phyloP scores from a whole-genome alignment of 2,113 vertebrate genomes.

The Atherinomorus stipes region DNA sequence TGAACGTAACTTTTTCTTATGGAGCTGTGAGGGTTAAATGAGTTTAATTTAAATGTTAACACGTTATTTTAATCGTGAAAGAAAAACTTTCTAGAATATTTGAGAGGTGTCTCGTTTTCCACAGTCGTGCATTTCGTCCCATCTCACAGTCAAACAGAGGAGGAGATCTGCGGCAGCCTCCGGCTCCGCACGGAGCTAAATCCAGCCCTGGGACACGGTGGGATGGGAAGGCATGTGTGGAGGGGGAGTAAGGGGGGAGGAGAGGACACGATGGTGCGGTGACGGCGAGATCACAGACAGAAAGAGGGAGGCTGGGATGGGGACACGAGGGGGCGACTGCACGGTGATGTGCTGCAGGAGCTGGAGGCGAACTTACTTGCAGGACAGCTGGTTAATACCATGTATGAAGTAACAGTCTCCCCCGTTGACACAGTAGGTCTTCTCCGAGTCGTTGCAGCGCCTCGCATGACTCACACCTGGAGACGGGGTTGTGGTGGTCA shows the following conservation, averaged over 20 bases:
- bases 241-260: slow-evolving; percentile 25
- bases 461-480: slow-evolving; percentile 92
- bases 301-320: slow-evolving; percentile 40
- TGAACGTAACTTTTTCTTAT: too few species aligned
- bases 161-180: background rate
- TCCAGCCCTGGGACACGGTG: background rate
- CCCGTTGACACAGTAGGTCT: slow-evolving; percentile 95
- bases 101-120: background rate
- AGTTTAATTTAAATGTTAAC: too few species aligned
- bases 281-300: slow-evolving; percentile 44
- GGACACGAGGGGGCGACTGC: slow-evolving; percentile 36
- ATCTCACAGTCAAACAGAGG: slow-evolving; percentile 3
- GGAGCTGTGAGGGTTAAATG: too few species aligned
- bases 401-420: slow-evolving; percentile 99
- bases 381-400: slow-evolving; percentile 97
- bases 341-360: slow-evolving; percentile 41
- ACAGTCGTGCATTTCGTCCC: background rate
- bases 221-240: slow-evolving; percentile 2
- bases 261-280: slow-evolving; percentile 30
- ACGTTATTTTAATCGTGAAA: slow-evolving; percentile 6
- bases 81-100: background rate
- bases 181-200: background rate
- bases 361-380: slow-evolving; percentile 91
- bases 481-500: slow-evolving; percentile 88
- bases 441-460: slow-evolving; percentile 97